Evolutionary conservation across 1,140 invertebrate genomes (phyloP), one percentile per base, ranked within the genome.

Genomic region (Apis dorsata): DNA sequence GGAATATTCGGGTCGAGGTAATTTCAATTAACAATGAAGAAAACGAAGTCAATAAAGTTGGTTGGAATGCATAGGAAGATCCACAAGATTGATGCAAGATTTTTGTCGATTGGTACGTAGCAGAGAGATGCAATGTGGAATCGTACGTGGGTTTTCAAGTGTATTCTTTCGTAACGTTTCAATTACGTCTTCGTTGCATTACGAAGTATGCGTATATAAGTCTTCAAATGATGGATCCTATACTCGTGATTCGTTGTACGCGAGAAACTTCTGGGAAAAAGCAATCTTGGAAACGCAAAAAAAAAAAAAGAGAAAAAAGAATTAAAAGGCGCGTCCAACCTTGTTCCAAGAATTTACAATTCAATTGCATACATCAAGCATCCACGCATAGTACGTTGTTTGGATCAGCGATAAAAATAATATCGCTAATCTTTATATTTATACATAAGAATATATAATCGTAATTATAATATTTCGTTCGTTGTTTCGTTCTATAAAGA

Each of bases 271-370:
- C 24, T 44, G 49, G 4, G 24, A 5, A 15, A 60, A 15, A 5
- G 34, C 71, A 73, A 19, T 59, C 57, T 59, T 15, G 5, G 71
- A 8, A 60, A n/a, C 19, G 11, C 10, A 28, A 3, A n/a, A 60
- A 21, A 60, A 60, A 60, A n/a, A 60, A 12, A 11, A n/a, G 11
- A 70, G 49, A 24, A 68, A 17, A 49, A 53, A 3, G 19, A 60
- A 24, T 24, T 24, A 11, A n/a, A 21, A 70, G 49, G 51, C 55
- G 71, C 60, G 34, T 44, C 28, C 55, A 17, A 59, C 21, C 21
- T n/a, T 12, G 19, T 74, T 17, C 9, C 21, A 11, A 44, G 28
- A 74, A 74, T 74, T 15, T 60, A n/a, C 34, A 74, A 74, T 74
- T 62, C 21, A 51, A 13, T 63, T 24, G 59, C 59, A 28, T 24